Conservation (phyloP, 1,140 invertebrate genomes). For the Macrotrachela quadricornifera region DNA sequence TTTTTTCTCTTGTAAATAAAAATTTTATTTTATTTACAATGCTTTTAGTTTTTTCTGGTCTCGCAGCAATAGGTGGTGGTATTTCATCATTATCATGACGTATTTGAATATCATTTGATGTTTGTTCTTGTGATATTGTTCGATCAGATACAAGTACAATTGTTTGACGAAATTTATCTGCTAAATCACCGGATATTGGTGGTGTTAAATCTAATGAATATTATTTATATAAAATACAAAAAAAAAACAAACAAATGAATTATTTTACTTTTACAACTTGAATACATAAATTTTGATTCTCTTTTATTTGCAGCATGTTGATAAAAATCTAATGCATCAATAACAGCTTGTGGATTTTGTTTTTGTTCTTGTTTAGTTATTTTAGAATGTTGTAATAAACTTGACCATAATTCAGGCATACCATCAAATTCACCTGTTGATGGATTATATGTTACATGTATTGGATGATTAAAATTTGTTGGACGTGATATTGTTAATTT, state of each 20-base stretch:
- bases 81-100: slow-evolving; percentile 17
- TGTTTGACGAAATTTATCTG: no score
- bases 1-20: no score
- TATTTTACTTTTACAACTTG: slow-evolving; percentile 6
- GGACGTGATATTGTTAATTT: slow-evolving; percentile 96
- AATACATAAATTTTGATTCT: slow-evolving; percentile 8
- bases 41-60: slow-evolving; percentile 90
- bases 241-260: no score
- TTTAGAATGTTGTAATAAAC: slow-evolving; percentile 78
- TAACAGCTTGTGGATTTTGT: slow-evolving; percentile 92
- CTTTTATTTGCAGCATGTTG: neutral
- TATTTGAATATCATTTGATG: no score
- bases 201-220: no score
- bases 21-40: slow-evolving; percentile 38
- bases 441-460: slow-evolving; percentile 70
- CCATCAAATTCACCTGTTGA: slow-evolving; percentile 83
- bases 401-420: slow-evolving; percentile 92
- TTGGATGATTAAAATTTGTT: slow-evolving; percentile 95
- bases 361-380: slow-evolving; percentile 97
- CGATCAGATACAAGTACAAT: no score
- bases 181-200: no score
- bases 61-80: slow-evolving; percentile 71
- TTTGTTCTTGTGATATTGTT: no score
- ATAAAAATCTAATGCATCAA: slow-evolving; percentile 54
- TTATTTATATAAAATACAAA: no score